Base-by-base conservation (phyloP, 2,797 vertebrate genomes). In the Valencia hispanica region DNA sequence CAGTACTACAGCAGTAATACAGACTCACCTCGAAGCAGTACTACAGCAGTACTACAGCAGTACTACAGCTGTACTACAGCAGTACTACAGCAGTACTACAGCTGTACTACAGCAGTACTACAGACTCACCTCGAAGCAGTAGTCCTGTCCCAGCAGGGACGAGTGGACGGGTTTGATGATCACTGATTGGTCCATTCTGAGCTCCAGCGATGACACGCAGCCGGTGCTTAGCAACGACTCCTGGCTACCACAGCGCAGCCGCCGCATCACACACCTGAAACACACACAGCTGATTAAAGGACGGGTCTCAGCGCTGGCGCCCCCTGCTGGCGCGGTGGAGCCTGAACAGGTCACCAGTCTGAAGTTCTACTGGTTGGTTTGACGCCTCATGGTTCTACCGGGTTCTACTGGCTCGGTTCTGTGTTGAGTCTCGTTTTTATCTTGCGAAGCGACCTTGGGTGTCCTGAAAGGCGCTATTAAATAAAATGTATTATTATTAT, bases 111-210 rank as follows among this genome's bases (percentile, higher is more conserved):
- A 34, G 65, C 11, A 47, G 55, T 18, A n/a, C 57, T 2, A 32
- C 39, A 55, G 3, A 70, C 59, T 77, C 34, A 96, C 95, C 94
- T 96, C 95, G 0, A 96, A 96, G 89, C 95, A 96, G 84, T 95
- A 99, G 94, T 99, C 98, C 91, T 99, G 98, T 65, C 98, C 98
- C 90, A 99, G 95, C 83, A 99, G 97, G 93, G 98, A 99, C 30
- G 98, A 98, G 95, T 99, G 98, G 12, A 99, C 98, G 0, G 98
- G 97, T 87, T 98, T 99, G 93, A 99, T 99, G 87, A 97, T 92
- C 87, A 99, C 97, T 51, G 98, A 97, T 85, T 99, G 98, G 95
- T 99, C 98, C 98, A 99, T 99, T 50, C 96, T 98, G 94, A 99
- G 96, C 91, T 99, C 97, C 93, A 99, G 93, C 63, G 97, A 97